phyloP scores from a whole-genome alignment of 2,113 vertebrate species.

The Polypterus senegalus region DNA sequence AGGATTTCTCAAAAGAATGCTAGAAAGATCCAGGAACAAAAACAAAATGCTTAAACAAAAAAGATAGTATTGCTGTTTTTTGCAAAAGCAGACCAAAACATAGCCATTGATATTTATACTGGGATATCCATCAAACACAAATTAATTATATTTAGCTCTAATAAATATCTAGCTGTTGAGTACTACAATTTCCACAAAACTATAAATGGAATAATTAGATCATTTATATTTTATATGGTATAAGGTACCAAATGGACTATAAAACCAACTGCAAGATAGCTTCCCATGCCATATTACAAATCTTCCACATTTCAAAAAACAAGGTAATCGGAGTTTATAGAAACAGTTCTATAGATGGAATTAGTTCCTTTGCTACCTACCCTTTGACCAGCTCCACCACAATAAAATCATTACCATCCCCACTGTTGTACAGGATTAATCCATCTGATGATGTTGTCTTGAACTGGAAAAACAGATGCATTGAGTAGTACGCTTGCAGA shows the following conservation, averaged over 20 bases:
- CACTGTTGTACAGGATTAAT: constrained; percentile 92
- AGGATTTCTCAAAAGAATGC: no score
- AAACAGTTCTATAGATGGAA: neutral
- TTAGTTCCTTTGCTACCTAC: constrained; percentile 46
- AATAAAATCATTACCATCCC: constrained; percentile 96
- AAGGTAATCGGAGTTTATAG: neutral
- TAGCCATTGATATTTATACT: no score
- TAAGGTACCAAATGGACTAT: constrained; percentile 28
- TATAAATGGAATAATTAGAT: constrained; percentile 20
- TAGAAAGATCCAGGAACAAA: no score
- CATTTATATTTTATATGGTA: constrained; percentile 23
- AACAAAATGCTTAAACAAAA: no score
- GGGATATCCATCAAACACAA: no score
- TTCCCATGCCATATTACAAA: neutral
- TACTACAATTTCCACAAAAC: constrained; percentile 19
- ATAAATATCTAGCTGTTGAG: neutral
- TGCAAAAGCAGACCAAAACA: no score
- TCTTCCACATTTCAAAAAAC: neutral
- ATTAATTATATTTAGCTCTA: no score
- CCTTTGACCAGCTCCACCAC: constrained; percentile 97
- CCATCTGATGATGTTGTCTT: constrained; percentile 95
- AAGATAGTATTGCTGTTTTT: no score
- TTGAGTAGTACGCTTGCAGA: constrained; percentile 93
- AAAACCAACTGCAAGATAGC: constrained; percentile 22
- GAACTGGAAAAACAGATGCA: constrained; percentile 99